Base-by-base conservation (phyloP, 2,888 invertebrate species). In the Dorcus parallelipipedus region DNA sequence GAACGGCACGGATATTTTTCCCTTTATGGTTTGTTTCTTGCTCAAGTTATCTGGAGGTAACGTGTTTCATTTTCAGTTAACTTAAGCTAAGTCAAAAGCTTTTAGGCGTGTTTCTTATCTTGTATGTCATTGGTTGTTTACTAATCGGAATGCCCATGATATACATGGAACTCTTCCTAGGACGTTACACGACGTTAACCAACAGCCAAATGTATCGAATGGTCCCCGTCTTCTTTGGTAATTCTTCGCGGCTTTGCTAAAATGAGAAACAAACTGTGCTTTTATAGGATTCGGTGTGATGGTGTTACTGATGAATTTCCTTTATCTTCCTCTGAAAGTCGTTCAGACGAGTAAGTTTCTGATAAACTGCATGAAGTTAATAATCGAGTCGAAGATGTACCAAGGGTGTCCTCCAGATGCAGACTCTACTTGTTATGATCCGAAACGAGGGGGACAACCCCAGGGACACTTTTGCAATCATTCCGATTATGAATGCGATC, bases 201-300 rank as follows among this genome's bases (percentile, higher is more conserved):
- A 67, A 67, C 43, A 56, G 64, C 47, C 69, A 69, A 55, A 60
- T 69, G 64, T 69, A 69, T 48, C 54, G 67, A 48, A 69, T 69
- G 68, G 63, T 63, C 3, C 67, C 69, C 7, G 51, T 69, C 53
- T 66, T 65, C 53, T 68, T 67, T 51, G 69, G 69, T 67, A 59
- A 58, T 23, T 49, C 20, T 8, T 9, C 1, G n/a, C n/a, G 14
- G 14, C 3, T 33, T 10, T 49, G 33, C 5, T 14, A 20, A 38
- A 3, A 9, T 14, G 6, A 14, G 26, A 49, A 49, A 49, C 10
- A 17, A 38, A 48, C 10, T 38, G n/a, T 9, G 49, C 41, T 50
- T 55, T 62, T 62, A 52, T 43, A 65, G 67, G 67, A 7, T 59
- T 62, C 40, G 61, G 63, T 38, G 54, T 64, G 3, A 41, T 59